These are phyloP conservation scores for Pterostichus niger DNA, from an alignment of 2,888 invertebrate genomes.

Conservation along the genomic window DNA sequence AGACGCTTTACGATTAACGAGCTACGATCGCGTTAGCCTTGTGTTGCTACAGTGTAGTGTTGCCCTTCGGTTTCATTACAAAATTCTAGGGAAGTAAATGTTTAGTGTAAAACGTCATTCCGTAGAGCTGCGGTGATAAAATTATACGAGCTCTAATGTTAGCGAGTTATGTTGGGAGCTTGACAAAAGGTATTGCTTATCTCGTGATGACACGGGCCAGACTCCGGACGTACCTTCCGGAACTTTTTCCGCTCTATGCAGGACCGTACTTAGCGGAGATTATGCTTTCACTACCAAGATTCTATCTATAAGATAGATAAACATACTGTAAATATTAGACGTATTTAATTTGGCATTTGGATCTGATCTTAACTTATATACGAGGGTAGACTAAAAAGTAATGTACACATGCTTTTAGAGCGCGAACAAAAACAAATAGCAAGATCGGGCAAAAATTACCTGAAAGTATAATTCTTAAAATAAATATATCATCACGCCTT, in stretches of 20 bases:
- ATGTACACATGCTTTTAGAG: too few species aligned
- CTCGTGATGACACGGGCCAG: constrained; percentile 33
- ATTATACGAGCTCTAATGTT: constrained; percentile 58
- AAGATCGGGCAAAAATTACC: too few species aligned
- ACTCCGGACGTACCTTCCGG: not conserved
- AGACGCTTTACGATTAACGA: constrained; percentile 63
- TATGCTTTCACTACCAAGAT: too few species aligned
- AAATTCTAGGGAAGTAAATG: constrained; percentile 59
- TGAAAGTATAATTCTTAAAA: too few species aligned
- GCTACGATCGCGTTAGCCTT: constrained; percentile 45
- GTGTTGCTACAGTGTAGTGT: constrained; percentile 50
- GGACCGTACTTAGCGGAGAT: not conserved
- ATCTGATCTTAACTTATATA: too few species aligned
- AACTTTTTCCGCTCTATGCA: not conserved
- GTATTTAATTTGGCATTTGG: too few species aligned
- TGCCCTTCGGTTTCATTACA: constrained; percentile 58
- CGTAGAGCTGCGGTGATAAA: constrained; percentile 44
- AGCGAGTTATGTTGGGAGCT: constrained; percentile 37
- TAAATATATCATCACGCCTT: too few species aligned
- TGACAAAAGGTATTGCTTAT: constrained; percentile 59
- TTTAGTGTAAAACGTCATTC: constrained; percentile 56
- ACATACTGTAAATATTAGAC: too few species aligned
- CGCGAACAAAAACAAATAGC: too few species aligned
- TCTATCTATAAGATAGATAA: too few species aligned
- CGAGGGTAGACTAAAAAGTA: too few species aligned